Percentiles rank a stretch among this genome's conserved stretches.
Evolutionary conservation across 2,797 vertebrate species (phyloP).

Genomic region (Picus viridis): DNA sequence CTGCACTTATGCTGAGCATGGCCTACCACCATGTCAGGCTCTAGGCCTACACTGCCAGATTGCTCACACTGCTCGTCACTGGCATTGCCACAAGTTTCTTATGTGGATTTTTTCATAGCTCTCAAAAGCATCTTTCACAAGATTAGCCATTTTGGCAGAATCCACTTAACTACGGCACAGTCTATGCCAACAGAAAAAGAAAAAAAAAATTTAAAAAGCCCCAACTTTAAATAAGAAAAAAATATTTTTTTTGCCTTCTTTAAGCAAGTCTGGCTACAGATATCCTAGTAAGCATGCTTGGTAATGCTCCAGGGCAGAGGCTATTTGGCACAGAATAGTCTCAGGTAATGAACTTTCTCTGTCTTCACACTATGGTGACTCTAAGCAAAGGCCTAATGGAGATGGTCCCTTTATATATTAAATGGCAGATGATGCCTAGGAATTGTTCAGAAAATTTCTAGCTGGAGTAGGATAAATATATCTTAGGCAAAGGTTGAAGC

Average conservation of each 20-base stretch:
- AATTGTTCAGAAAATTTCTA: not conserved
- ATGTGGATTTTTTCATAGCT: not conserved
- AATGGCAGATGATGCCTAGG: accelerated
- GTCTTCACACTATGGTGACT: not conserved
- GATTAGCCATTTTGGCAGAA: not conserved
- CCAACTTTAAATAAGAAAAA: not conserved
- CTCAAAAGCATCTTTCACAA: not conserved
- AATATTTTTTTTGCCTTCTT: too few relatives aligned
- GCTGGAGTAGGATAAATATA: not conserved
- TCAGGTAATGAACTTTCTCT: not conserved
- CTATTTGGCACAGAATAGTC: not conserved
- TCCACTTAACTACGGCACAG: not conserved
- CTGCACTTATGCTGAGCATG: too few relatives aligned
- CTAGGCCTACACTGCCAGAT: too few relatives aligned
- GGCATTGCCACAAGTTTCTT: not conserved
- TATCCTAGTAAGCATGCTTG: not conserved
- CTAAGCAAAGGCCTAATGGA: not conserved
- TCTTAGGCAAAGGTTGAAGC: not conserved
- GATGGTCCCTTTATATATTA: not conserved
- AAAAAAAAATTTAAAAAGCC: too few relatives aligned
- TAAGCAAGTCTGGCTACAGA: not conserved
- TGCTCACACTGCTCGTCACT: too few relatives aligned
- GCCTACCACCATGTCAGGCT: too few relatives aligned
- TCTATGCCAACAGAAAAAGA: not conserved
- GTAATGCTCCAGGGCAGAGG: not conserved